Percentiles rank a stretch among this genome's conserved stretches.
phyloP scores from a whole-genome alignment of 2,113 vertebrate genomes.

The Larimichthys crocea region DNA sequence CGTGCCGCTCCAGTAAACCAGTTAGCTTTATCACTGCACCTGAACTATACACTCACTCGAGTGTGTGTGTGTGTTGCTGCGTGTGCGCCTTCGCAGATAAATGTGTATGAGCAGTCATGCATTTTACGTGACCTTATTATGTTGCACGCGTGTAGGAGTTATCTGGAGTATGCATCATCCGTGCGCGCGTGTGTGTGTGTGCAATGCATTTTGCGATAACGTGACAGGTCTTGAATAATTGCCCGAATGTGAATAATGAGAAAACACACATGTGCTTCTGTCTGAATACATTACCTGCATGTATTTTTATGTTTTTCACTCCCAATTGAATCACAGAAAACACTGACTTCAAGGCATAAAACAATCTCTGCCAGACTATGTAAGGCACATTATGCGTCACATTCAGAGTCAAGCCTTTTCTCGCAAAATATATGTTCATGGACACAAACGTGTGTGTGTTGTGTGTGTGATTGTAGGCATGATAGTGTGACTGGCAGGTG shows the following conservation, averaged over 20 bases:
- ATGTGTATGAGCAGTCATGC: constrained; percentile 65
- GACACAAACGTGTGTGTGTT: neutral
- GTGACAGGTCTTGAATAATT: constrained; percentile 50
- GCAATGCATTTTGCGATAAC: constrained; percentile 10
- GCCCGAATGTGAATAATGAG: constrained; percentile 33
- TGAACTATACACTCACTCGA: constrained; percentile 58
- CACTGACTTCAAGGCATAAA: neutral
- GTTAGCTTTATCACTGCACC: constrained; percentile 65
- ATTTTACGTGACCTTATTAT: constrained; percentile 75
- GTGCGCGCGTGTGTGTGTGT: neutral
- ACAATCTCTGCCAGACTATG: neutral
- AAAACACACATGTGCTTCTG: constrained; percentile 15
- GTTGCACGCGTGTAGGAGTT: constrained; percentile 50
- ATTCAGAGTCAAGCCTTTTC: neutral
- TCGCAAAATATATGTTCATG: constrained; percentile 9
- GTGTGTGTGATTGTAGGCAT: neutral
- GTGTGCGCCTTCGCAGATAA: constrained; percentile 68
- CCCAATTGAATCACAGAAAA: neutral
- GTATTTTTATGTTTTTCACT: neutral
- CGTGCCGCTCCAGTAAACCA: constrained; percentile 44
- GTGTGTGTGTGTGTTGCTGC: constrained; percentile 32
- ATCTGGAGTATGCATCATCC: constrained; percentile 55
- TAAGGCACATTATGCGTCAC: neutral
- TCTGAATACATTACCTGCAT: neutral
- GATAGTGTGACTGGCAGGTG: constrained; percentile 60